phyloP scores from a whole-genome alignment of 2,113 vertebrate species.

The Etheostoma spectabile region DNA sequence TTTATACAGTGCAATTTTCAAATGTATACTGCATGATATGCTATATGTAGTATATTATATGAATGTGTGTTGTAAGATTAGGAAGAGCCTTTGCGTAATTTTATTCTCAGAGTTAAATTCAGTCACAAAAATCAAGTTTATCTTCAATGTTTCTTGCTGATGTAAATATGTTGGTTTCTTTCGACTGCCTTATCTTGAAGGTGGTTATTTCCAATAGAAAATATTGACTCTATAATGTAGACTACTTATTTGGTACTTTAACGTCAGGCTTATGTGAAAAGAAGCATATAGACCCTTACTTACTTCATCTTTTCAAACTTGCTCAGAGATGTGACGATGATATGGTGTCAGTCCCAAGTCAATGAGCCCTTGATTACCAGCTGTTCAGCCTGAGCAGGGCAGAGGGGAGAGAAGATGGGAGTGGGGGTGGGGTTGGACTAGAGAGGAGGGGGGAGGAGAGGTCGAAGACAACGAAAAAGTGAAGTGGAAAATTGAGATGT shows the following conservation, averaged over 20 bases:
- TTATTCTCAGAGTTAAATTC: neutral
- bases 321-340: slow-evolving; percentile 32
- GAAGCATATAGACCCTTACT: neutral
- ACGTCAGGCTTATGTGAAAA: neutral
- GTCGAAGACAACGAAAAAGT: slow-evolving; percentile 39
- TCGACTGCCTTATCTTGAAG: neutral
- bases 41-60: neutral
- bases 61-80: neutral
- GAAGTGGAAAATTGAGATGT: slow-evolving; percentile 58
- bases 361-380: slow-evolving; percentile 34
- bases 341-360: slow-evolving; percentile 18
- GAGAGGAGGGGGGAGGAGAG: slow-evolving; percentile 5
- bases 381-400: slow-evolving; percentile 7
- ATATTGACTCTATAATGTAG: neutral
- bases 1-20: neutral
- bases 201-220: neutral
- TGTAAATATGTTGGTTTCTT: neutral
- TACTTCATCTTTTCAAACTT: slow-evolving; percentile 19
- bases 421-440: neutral
- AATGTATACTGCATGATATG: neutral
- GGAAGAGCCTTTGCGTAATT: too few species aligned
- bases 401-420: neutral
- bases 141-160: neutral
- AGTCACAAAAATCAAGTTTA: neutral
- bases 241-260: slow-evolving; percentile 7